Evolutionary conservation across 2,113 vertebrate species (phyloP).

Genomic region (Henicopernis longicauda): DNA sequence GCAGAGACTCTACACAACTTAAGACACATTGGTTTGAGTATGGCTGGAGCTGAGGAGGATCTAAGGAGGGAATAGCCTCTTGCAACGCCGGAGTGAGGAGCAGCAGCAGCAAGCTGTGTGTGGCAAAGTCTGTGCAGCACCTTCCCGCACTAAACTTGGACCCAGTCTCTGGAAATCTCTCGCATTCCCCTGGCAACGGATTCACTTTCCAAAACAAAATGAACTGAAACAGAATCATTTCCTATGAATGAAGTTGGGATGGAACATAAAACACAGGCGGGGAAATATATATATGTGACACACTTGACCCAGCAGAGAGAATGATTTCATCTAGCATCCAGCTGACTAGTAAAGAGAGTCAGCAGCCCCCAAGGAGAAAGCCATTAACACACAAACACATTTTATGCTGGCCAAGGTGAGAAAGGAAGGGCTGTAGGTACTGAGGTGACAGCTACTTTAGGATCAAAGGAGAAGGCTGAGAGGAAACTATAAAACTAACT

Average conservation of each 20-base stretch:
- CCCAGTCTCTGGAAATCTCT: slow-evolving; percentile 20
- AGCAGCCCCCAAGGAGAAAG: slow-evolving; percentile 12
- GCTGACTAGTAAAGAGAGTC: slow-evolving; percentile 22
- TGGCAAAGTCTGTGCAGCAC: slow-evolving; percentile 23
- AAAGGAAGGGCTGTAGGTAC: slow-evolving; percentile 47
- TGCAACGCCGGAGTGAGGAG: neutral
- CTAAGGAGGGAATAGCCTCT: neutral
- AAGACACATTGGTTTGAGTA: neutral
- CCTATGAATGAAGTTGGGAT: slow-evolving; percentile 2
- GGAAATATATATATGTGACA: neutral
- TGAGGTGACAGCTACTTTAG: slow-evolving; percentile 51
- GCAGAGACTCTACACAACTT: neutral
- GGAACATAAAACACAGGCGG: slow-evolving; percentile 16
- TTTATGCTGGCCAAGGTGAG: slow-evolving; percentile 54
- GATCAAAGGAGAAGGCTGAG: slow-evolving; percentile 45
- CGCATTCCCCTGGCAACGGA: slow-evolving; percentile 17
- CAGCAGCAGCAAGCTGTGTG: slow-evolving; percentile 1
- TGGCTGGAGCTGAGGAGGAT: neutral
- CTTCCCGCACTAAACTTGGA: slow-evolving; percentile 29
- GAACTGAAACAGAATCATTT: slow-evolving; percentile 15
- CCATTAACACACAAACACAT: slow-evolving; percentile 56
- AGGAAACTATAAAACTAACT: slow-evolving; percentile 60
- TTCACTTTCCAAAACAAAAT: slow-evolving; percentile 61
- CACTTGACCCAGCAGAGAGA: slow-evolving; percentile 13
- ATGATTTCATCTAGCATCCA: slow-evolving; percentile 38